Evolutionary conservation across 2,888 invertebrate genomes (phyloP), one percentile per base, ranked within the genome.

Genomic region (Tillus elongatus): DNA sequence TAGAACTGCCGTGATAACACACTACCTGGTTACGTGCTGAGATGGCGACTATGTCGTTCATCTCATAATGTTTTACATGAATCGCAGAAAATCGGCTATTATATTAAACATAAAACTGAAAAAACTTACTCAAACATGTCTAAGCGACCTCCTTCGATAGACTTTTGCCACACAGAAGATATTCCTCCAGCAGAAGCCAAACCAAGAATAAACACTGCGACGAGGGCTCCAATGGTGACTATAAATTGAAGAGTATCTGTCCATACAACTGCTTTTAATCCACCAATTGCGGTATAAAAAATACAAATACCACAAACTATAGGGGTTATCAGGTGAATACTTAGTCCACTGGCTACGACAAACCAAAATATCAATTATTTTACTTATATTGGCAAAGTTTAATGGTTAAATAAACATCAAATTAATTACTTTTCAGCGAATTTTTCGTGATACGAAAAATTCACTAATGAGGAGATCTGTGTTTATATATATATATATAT

Each of bases 201-300:
- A 6, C 47, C 49, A 8, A 50, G 34, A 14, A 72, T 66, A 13
- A 75, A 68, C 10, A 79, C 56, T 0, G 71, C 65, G 6, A 76
- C 33, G 12, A 69, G 57, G 12, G 75, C 72, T 1, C 71, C 68
- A 13, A 68, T 49, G 43, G 69, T 71, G 0, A 77, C 71, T 19
- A 36, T 44, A 31, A 49, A 47, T 24, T 78, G 75, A 38, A 72
- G 54, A 4, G 68, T 65, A 44, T 73, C 73, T 3, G 79, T 74
- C 63, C 77, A 75, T 2, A 79, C 74, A 2, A 80, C 76, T 2
- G 79, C 79, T 52, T 75, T 67, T 13, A 79, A 55, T 2, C 79
- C 79, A 24, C 76, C 83, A 13, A 82, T 55, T 1, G 81, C 77
- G 4, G 82, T 82, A 49, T 85, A 80, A 19, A 83, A 79, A 15